These are phyloP conservation scores for Meteorus sp. DNA, from an alignment of 1,140 invertebrate genomes.

Conservation along the genomic window DNA sequence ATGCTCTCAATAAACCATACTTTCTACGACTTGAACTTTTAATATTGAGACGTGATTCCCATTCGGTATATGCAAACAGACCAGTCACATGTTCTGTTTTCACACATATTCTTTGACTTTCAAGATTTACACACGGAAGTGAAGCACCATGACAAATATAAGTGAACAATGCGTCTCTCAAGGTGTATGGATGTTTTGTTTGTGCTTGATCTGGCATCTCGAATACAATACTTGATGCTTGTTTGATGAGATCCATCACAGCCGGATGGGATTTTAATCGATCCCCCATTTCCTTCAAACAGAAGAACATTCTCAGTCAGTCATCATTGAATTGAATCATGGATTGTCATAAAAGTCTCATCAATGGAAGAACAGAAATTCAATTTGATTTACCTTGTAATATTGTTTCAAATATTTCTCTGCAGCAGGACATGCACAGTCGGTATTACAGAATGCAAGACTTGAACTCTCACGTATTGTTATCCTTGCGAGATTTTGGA, in stretches of 20 bases:
- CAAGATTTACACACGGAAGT: slow-evolving; percentile 69
- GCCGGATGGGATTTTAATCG: slow-evolving; percentile 69
- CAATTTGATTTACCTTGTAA: slow-evolving; percentile 36
- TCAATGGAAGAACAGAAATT: slow-evolving; percentile 9
- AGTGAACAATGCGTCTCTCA: slow-evolving; percentile 79
- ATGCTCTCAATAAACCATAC: slow-evolving; percentile 71
- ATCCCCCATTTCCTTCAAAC: slow-evolving; percentile 49
- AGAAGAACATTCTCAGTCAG: slow-evolving; percentile 32
- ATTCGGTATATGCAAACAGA: slow-evolving; percentile 75
- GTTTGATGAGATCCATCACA: slow-evolving; percentile 67
- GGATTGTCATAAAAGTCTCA: not conserved
- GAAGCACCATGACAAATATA: slow-evolving; percentile 81
- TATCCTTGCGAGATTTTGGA: slow-evolving; percentile 58
- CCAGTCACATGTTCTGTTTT: slow-evolving; percentile 72
- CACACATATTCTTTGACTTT: slow-evolving; percentile 61
- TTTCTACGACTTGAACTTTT: slow-evolving; percentile 68
- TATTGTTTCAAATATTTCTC: slow-evolving; percentile 65
- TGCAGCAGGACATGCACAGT: slow-evolving; percentile 78
- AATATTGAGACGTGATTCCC: slow-evolving; percentile 69
- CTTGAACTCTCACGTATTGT: slow-evolving; percentile 73
- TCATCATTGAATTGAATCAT: slow-evolving; percentile 8
- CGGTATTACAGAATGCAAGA: slow-evolving; percentile 81
- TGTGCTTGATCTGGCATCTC: slow-evolving; percentile 66
- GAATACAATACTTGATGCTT: slow-evolving; percentile 65
- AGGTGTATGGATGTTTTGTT: slow-evolving; percentile 66